Percentiles rank a stretch among this genome's conserved stretches.
These are phyloP conservation scores for Drosophila bifasciata DNA, from an alignment of 1,140 invertebrate species.

Conservation along the genomic window DNA sequence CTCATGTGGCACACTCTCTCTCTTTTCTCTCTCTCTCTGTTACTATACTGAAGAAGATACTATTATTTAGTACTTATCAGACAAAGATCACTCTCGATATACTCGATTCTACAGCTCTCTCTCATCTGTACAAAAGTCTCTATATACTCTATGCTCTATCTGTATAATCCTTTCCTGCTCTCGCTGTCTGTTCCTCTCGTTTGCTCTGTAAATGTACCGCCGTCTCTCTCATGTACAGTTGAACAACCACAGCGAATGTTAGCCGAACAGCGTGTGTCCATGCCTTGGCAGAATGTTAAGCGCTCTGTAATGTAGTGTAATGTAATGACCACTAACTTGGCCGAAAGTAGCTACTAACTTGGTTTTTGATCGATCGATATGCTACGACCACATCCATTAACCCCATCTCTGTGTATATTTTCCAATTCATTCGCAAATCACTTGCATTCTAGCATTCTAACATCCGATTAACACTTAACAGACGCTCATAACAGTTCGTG, in stretches of 20 bases:
- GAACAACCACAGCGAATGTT: conserved; percentile 42
- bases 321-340: conserved; percentile 57
- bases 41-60: conserved; percentile 40
- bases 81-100: conserved; percentile 27
- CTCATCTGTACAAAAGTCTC: conserved; percentile 47
- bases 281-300: conserved; percentile 49
- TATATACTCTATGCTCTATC: conserved; percentile 36
- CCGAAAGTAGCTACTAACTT: conserved; percentile 55
- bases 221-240: conserved; percentile 52
- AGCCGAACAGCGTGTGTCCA: conserved; percentile 49
- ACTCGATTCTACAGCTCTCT: not conserved
- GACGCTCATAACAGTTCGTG: conserved; percentile 65
- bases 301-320: conserved; percentile 2
- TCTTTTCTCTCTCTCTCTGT: conserved; percentile 49
- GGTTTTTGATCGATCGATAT: conserved; percentile 57
- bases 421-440: conserved; percentile 54
- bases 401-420: conserved; percentile 75
- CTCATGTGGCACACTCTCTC: conserved; percentile 33
- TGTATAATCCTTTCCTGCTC: not conserved
- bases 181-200: conserved; percentile 40
- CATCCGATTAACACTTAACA: conserved; percentile 54
- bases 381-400: conserved; percentile 67
- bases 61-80: not conserved
- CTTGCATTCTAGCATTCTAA: conserved; percentile 56
- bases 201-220: conserved; percentile 41